A percentile compares a stretch with the other conserved stretches of the same genome.
Conservation (phyloP, 2,797 vertebrate species). For the Crocodylus rhombifer region DNA sequence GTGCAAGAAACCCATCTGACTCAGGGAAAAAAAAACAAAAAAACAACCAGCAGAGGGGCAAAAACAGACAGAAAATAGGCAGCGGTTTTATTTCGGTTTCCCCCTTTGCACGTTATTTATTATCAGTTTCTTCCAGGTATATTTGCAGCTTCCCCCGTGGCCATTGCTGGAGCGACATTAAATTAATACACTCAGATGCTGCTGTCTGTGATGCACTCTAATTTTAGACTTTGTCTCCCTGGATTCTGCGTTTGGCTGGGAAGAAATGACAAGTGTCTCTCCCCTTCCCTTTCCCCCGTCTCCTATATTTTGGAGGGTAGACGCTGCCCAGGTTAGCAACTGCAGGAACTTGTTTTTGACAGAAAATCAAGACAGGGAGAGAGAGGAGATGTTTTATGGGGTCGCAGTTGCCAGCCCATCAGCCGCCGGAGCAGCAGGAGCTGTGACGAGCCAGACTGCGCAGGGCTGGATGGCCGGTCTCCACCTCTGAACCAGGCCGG, state of each 20-base stretch:
- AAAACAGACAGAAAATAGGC: background rate
- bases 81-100: constrained; percentile 66
- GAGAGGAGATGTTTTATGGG: fast-evolving
- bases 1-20: background rate
- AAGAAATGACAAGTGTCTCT: constrained; percentile 43
- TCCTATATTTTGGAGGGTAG: background rate
- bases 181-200: constrained; percentile 68
- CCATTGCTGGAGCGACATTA: constrained; percentile 58
- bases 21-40: background rate
- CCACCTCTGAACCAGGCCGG: background rate
- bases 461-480: background rate
- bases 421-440: background rate
- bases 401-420: background rate
- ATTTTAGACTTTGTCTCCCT: constrained; percentile 76
- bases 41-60: background rate
- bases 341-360: background rate
- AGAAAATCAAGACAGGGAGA: background rate
- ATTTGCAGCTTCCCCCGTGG: constrained; percentile 53
- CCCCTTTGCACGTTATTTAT: constrained; percentile 62
- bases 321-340: background rate
- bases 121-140: constrained; percentile 69
- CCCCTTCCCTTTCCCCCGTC: background rate
- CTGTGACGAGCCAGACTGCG: background rate
- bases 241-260: constrained; percentile 59
- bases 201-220: constrained; percentile 65